Evolutionary conservation across 1,140 invertebrate genomes (phyloP).

Genomic region (Neocloeon triangulifer): DNA sequence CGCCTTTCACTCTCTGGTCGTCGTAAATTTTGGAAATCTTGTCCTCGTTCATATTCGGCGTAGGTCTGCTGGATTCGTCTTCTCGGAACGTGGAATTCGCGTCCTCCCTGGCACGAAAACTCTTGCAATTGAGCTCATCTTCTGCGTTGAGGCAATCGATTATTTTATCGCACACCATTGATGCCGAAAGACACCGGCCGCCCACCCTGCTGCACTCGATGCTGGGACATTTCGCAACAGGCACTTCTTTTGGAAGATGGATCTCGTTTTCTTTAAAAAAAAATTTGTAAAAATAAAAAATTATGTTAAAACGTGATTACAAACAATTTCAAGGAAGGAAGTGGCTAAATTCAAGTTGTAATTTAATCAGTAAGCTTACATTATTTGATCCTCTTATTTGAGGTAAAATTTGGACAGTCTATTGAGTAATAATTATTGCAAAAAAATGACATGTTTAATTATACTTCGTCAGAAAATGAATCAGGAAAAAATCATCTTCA

Average conservation of each 20-base stretch:
- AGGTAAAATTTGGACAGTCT: background rate
- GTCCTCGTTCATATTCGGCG: too few species aligned
- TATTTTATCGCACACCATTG: conserved; percentile 37
- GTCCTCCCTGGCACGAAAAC: too few species aligned
- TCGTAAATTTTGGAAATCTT: too few species aligned
- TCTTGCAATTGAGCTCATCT: conserved; percentile 43
- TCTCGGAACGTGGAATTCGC: too few species aligned
- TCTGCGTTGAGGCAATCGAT: conserved; percentile 52
- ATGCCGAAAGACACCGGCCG: conserved; percentile 36
- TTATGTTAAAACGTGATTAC: background rate
- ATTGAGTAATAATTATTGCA: too few species aligned
- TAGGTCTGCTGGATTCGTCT: too few species aligned
- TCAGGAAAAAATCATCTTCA: too few species aligned
- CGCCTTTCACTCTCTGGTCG: too few species aligned
- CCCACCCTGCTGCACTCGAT: conserved; percentile 31
- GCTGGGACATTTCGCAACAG: conserved; percentile 38
- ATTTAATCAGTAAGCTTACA: background rate
- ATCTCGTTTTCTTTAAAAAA: conserved; percentile 2
- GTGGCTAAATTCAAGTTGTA: background rate
- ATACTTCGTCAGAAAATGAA: too few species aligned
- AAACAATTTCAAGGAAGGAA: background rate
- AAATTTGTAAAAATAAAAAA: conserved; percentile 1
- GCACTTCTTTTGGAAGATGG: conserved; percentile 20
- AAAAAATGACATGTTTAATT: too few species aligned
- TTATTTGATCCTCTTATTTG: background rate